These are phyloP conservation scores for Rhamphomyia laevipes DNA, from an alignment of 2,888 invertebrate species.

Conservation along the genomic window DNA sequence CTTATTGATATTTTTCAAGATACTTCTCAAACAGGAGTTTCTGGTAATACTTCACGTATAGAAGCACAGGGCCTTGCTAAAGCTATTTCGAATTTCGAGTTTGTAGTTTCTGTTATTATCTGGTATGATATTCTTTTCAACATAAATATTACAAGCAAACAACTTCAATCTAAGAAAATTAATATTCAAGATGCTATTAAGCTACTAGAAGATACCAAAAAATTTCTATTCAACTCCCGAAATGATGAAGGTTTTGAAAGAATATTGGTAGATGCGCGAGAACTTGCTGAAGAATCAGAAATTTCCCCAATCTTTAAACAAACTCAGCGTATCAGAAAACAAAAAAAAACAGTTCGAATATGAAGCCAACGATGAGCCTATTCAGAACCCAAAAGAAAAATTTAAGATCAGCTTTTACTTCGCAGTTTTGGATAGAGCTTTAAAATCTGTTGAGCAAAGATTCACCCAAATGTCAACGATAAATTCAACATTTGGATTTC, in stretches of 20 bases:
- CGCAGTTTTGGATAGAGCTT: conserved; percentile 3
- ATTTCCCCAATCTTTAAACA: neutral
- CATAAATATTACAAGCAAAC: neutral
- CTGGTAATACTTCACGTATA: neutral
- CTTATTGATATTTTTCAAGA: neutral
- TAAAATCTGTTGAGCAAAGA: conserved; percentile 4
- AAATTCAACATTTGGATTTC: conserved; percentile 2
- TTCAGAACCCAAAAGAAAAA: conserved; percentile 1
- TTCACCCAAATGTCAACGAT: conserved; percentile 3
- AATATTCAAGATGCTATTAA: neutral
- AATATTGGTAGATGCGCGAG: neutral
- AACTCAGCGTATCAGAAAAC: neutral
- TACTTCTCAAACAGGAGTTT: neutral
- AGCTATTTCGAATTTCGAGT: neutral
- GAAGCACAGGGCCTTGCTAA: neutral
- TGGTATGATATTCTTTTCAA: neutral
- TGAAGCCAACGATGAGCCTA: neutral
- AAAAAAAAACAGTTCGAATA: neutral
- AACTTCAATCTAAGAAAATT: neutral
- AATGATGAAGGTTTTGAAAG: neutral
- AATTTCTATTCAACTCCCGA: neutral
- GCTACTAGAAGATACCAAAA: neutral
- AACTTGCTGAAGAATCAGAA: neutral
- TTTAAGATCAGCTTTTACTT: conserved; percentile 5
- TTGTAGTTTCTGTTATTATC: neutral